Percentiles rank a stretch among this genome's conserved stretches.
Evolutionary conservation across 2,113 vertebrate species (phyloP).

Genomic region (Rhineura floridana): DNA sequence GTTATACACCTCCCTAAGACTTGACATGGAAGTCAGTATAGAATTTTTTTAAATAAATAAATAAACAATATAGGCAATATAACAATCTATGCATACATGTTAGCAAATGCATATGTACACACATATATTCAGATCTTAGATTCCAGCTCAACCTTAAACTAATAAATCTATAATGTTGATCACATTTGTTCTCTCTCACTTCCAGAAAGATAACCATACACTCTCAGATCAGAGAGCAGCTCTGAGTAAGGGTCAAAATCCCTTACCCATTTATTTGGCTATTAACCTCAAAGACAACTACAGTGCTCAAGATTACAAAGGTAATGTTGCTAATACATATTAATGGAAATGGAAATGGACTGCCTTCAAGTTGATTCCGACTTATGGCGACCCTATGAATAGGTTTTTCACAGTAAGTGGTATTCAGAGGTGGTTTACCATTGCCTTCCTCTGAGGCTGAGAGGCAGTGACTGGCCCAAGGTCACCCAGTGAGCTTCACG

Average conservation of each 20-base stretch:
- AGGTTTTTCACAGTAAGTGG: too few relatives aligned
- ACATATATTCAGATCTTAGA: neutral
- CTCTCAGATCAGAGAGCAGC: slow-evolving; percentile 80
- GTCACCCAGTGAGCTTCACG: too few relatives aligned
- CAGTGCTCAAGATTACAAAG: slow-evolving; percentile 79
- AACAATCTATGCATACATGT: neutral
- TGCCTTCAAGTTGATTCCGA: too few relatives aligned
- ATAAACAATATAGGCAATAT: neutral
- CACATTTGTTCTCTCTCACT: slow-evolving; percentile 31
- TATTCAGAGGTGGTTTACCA: too few relatives aligned
- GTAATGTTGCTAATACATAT: slow-evolving; percentile 62
- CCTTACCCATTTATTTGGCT: slow-evolving; percentile 84
- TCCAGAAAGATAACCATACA: slow-evolving; percentile 75
- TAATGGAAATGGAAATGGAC: too few relatives aligned
- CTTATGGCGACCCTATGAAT: too few relatives aligned
- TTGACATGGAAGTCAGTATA: too few relatives aligned
- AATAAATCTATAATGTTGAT: neutral
- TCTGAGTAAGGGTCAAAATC: slow-evolving; percentile 82
- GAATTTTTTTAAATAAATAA: too few relatives aligned
- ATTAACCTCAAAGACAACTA: slow-evolving; percentile 83
- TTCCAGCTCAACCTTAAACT: neutral
- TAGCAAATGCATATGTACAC: neutral
- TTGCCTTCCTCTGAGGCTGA: too few relatives aligned
- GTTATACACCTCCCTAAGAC: too few relatives aligned
- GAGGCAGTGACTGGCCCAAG: too few relatives aligned